Conservation (phyloP, 2,888 invertebrate species). For the Pollenia amentaria region DNA sequence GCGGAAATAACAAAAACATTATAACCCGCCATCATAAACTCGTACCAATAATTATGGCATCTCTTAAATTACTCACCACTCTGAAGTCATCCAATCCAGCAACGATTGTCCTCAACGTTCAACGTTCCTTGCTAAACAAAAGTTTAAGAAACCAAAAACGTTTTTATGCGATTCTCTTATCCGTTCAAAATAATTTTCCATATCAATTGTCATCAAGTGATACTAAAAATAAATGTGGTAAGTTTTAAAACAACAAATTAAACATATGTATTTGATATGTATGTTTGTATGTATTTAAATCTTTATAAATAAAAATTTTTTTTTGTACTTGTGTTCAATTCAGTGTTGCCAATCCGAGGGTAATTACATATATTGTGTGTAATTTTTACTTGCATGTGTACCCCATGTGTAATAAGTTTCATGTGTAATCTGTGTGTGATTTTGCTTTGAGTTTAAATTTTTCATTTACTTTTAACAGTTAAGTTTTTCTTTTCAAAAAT, state of each 20-base stretch:
- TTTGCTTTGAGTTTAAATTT: no score
- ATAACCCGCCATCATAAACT: neutral
- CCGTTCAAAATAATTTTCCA: conserved; percentile 19
- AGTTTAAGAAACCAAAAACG: conserved; percentile 41
- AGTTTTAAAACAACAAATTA: conserved; percentile 38
- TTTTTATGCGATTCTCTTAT: conserved; percentile 25
- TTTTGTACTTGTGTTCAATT: neutral
- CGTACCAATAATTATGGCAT: conserved; percentile 48
- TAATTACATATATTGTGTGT: no score
- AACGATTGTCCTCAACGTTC: conserved; percentile 31
- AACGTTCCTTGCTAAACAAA: conserved; percentile 25
- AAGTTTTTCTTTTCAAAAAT: no score
- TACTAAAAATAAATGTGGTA: conserved; percentile 49
- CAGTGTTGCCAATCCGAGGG: no score
- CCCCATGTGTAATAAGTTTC: no score
- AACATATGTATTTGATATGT: neutral
- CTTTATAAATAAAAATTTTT: conserved; percentile 6
- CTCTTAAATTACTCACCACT: conserved; percentile 55
- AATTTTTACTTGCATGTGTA: no score
- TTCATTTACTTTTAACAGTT: no score
- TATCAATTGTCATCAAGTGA: conserved; percentile 33
- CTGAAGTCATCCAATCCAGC: conserved; percentile 27
- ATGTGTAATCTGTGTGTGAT: no score
- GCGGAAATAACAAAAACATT: neutral
- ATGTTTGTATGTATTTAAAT: neutral